phyloP scores from a whole-genome alignment of 1,140 invertebrate species.

The Anastrepha ludens region DNA sequence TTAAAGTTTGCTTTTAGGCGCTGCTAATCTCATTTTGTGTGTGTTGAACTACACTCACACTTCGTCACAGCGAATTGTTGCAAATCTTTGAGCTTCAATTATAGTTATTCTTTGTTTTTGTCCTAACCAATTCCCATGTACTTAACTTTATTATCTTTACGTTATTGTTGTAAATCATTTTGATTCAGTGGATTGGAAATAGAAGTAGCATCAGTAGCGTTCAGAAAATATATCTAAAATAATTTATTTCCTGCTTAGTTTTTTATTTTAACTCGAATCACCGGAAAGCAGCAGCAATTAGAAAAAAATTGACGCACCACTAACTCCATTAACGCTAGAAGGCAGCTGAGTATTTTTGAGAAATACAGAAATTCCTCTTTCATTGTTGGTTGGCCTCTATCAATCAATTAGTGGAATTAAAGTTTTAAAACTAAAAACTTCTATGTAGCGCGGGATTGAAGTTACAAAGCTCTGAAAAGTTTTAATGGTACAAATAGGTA shows the following conservation, averaged over 20 bases:
- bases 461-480: no score
- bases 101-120: neutral
- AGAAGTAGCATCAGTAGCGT: no score
- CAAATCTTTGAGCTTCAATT: neutral
- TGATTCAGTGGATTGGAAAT: neutral
- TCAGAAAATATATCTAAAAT: neutral
- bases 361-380: no score
- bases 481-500: no score
- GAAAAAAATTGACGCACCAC: no score
- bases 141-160: neutral
- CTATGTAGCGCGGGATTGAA: neutral
- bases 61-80: neutral
- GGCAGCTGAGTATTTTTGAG: no score
- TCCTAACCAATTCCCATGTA: neutral
- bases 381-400: neutral
- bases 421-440: neutral
- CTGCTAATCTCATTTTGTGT: neutral
- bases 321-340: no score
- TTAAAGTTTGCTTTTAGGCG: neutral
- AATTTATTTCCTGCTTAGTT: neutral
- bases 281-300: no score
- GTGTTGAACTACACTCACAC: neutral
- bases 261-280: no score
- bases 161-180: neutral
- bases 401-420: constrained; percentile 24